Evolutionary conservation across 2,113 vertebrate species (phyloP).

Genomic region (Speoplatyrhinus poulsoni): DNA sequence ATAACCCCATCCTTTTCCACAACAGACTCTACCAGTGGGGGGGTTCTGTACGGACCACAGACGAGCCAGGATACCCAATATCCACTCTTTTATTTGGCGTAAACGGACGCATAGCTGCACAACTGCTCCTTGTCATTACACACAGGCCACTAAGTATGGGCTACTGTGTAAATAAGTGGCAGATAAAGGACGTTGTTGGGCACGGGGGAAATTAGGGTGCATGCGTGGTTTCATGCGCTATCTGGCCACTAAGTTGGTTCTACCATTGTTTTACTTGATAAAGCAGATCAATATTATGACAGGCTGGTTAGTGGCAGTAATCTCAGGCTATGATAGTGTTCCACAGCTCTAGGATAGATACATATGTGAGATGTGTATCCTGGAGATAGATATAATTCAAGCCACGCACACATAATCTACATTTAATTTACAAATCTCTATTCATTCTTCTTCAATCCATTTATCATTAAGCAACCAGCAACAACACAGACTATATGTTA

Average conservation of each 20-base stretch:
- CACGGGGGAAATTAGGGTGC: constrained; percentile 52
- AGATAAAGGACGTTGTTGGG: constrained; percentile 28
- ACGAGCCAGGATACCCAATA: constrained; percentile 77
- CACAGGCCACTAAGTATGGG: constrained; percentile 70
- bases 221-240: constrained; percentile 41
- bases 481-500: no score
- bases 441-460: background rate
- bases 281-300: constrained; percentile 45
- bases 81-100: constrained; percentile 61
- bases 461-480: background rate
- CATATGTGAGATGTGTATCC: background rate
- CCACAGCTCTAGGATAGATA: background rate
- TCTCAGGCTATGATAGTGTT: background rate
- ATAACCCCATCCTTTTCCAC: constrained; percentile 56
- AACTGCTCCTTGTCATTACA: constrained; percentile 69
- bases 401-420: background rate
- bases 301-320: constrained; percentile 23
- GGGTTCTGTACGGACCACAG: constrained; percentile 69
- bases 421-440: background rate
- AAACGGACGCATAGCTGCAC: constrained; percentile 66
- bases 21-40: constrained; percentile 58
- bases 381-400: background rate
- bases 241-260: constrained; percentile 42
- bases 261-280: constrained; percentile 41
- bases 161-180: constrained; percentile 69